Evolutionary conservation across 2,888 invertebrate genomes (phyloP).

Genomic region (Eupeodes latifasciatus): DNA sequence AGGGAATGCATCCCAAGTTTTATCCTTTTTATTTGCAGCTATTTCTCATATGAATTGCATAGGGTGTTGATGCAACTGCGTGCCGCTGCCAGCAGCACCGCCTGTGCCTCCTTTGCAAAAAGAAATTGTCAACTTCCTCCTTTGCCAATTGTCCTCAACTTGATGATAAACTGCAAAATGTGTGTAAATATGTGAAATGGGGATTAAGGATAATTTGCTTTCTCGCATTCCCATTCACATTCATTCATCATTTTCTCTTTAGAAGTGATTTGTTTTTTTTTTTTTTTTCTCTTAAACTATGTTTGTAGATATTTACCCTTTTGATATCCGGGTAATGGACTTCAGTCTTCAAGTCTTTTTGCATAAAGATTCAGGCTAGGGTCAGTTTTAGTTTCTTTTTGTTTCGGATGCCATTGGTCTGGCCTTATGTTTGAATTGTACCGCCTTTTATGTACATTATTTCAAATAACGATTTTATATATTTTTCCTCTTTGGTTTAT

Average conservation of each 20-base stretch:
- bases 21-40: constrained; percentile 7
- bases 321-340: constrained; percentile 52
- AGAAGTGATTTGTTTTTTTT: constrained; percentile 7
- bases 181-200: not conserved
- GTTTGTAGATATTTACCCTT: constrained; percentile 3
- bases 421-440: not conserved
- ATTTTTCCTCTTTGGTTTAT: not conserved
- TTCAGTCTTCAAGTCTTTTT: constrained; percentile 41
- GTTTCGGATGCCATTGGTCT: not conserved
- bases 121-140: constrained; percentile 70
- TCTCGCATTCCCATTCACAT: constrained; percentile 37
- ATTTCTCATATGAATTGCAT: constrained; percentile 35
- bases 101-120: constrained; percentile 28
- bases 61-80: constrained; percentile 51
- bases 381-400: constrained; percentile 36
- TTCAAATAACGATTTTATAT: not conserved
- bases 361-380: not conserved
- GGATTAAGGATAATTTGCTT: constrained; percentile 50
- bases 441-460: not conserved
- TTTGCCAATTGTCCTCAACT: constrained; percentile 58
- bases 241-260: constrained; percentile 61
- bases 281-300: not conserved
- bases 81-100: not conserved
- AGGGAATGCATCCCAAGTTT: constrained; percentile 17
- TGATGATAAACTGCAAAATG: constrained; percentile 49